Base-by-base conservation (phyloP, 2,797 vertebrate species). In the Sarcophilus harrisii region DNA sequence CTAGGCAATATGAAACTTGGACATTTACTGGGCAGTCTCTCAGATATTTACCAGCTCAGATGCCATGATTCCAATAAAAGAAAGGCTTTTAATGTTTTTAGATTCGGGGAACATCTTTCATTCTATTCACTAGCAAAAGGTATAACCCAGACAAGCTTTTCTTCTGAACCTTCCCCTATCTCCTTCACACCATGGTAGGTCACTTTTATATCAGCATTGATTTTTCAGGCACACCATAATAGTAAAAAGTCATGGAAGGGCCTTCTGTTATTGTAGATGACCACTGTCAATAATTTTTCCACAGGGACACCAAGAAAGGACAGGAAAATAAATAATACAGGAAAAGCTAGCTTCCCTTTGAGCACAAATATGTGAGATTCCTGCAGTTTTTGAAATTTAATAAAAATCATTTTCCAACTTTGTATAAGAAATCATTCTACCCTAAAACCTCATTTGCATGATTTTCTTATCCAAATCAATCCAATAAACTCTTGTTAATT, bases 111-210 rank as follows among this genome's bases (percentile, higher is more conserved):
- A 94, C n/a, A 57, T 91, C 54, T 54, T 66, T 94, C 92, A 95
- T 96, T 96, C 89, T 90, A 97, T 96, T 96, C 28, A 90, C 24
- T 87, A 94, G 29, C 93, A 93, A 55, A 96, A 93, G 95, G 94
- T 95, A 92, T 94, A 60, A 95, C 58, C 94, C 18, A 95, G 92
- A 97, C 95, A 93, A 97, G 81, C 94, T 49, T 87, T 87, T 87
- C 73, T 87, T 87, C 73, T 87, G 38, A 49, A 45, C 14, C 10
- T 18, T 96, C 90, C 81, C 90, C 95, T 91, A 97, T 97, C 95
- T 24, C 38, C 92, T 92, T 94, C 81, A 97, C 58, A 97, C 90
- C 92, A 49, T 87, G 73, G 38, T 49, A 49, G 73, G 73, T 87
- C 73, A 87, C 73, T 87, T 87, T 49, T 87, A 87, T 87, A 27